Percentiles rank a stretch among this genome's conserved stretches.
Evolutionary conservation across 2,113 vertebrate genomes (phyloP).

Genomic region (Thamnophis sirtalis): DNA sequence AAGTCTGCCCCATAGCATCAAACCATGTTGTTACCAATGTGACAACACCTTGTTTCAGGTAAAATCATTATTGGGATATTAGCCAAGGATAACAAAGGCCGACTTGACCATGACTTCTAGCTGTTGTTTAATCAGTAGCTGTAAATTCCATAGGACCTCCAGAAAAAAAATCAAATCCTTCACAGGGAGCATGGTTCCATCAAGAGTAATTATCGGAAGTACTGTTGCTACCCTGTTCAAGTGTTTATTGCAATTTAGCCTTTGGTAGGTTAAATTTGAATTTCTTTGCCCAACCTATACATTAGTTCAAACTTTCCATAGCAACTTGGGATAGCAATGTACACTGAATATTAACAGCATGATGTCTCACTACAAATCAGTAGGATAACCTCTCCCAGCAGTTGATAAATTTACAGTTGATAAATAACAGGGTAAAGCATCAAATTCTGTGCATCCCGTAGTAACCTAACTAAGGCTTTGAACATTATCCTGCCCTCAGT

Average conservation of each 20-base stretch:
- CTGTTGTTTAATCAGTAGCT: not conserved
- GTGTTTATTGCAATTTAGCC: not conserved
- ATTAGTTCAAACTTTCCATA: not conserved
- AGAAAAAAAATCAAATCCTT: not conserved
- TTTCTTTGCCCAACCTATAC: not conserved
- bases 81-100: not conserved
- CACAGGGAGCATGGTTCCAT: not conserved
- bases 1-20: not conserved
- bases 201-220: not conserved
- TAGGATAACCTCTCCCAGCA: not conserved
- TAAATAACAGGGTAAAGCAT: not conserved
- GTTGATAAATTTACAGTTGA: not conserved
- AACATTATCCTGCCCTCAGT: not conserved
- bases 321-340: not conserved
- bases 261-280: not conserved
- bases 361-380: not conserved
- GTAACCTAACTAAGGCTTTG: not conserved
- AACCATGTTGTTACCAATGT: not conserved
- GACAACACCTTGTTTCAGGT: not conserved
- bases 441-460: not conserved
- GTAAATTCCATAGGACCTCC: not conserved
- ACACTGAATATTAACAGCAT: not conserved
- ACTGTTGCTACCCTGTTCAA: not conserved
- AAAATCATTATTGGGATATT: not conserved
- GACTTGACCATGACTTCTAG: not conserved